Evolutionary conservation across 2,888 invertebrate genomes (phyloP).

Genomic region (Vesta saturnalis): DNA sequence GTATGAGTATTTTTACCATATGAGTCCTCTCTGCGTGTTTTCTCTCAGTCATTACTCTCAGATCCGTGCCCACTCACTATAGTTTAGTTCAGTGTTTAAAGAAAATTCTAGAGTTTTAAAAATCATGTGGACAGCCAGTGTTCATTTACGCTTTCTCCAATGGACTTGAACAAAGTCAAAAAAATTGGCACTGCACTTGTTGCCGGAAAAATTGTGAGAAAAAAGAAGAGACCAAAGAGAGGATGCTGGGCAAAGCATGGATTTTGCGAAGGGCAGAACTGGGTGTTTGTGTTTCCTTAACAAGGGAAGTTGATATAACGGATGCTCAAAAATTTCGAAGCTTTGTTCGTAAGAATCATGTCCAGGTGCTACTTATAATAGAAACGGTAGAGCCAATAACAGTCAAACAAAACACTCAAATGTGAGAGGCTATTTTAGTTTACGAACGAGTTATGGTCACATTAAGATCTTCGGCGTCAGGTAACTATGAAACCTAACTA

Average conservation of each 20-base stretch:
- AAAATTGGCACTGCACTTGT: background rate
- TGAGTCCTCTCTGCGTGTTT: no score
- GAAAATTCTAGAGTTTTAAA: no score
- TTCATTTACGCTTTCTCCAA: no score
- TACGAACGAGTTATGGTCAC: constrained; percentile 19
- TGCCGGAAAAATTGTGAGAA: background rate
- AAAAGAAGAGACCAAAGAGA: background rate
- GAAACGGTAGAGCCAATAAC: constrained; percentile 18
- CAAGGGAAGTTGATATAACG: no score
- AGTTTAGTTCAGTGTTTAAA: no score
- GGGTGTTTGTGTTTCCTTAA: background rate
- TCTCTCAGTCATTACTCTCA: no score
- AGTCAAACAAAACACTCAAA: constrained; percentile 15
- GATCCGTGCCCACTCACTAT: no score
- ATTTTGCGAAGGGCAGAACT: background rate
- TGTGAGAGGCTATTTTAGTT: constrained; percentile 23
- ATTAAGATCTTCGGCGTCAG: constrained; percentile 18
- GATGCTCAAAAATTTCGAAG: background rate
- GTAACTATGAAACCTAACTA: background rate
- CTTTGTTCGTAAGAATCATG: constrained; percentile 11
- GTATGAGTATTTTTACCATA: no score
- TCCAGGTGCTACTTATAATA: constrained; percentile 12
- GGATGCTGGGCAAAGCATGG: background rate
- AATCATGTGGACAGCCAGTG: no score
- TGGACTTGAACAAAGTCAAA: no score